Conservation (phyloP, 2,888 invertebrate species). For the Limnephilus auricula region DNA sequence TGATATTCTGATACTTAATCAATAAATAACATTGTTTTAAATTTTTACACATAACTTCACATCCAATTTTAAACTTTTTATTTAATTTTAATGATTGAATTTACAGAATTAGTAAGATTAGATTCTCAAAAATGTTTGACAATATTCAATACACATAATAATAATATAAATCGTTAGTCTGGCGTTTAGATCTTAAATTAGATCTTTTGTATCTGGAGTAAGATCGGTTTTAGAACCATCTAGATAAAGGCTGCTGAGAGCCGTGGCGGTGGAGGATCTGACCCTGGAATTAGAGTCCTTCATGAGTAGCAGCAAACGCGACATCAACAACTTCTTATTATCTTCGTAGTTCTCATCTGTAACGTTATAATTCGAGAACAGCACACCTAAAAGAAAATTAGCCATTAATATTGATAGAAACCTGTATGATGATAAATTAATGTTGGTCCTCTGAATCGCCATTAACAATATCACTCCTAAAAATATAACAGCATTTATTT, state of each 20-base stretch:
- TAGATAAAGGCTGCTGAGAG: slow-evolving; percentile 75
- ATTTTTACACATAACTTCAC: background rate
- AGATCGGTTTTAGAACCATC: background rate
- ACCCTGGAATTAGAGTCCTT: slow-evolving; percentile 78
- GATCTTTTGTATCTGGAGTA: background rate
- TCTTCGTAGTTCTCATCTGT: slow-evolving; percentile 62
- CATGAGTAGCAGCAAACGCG: slow-evolving; percentile 77
- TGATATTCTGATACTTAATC: background rate
- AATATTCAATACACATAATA: background rate
- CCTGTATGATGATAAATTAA: too few species aligned
- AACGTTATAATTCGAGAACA: slow-evolving; percentile 47
- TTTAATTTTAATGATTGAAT: background rate
- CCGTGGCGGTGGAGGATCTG: slow-evolving; percentile 78
- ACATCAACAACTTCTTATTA: slow-evolving; percentile 68
- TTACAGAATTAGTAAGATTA: background rate
- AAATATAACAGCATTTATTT: too few species aligned
- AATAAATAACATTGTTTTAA: background rate
- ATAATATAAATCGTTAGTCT: background rate
- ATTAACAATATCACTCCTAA: too few species aligned
- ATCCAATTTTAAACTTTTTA: background rate
- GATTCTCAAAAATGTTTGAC: background rate
- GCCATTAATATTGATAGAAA: background rate
- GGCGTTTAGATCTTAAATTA: background rate
- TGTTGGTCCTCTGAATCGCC: too few species aligned
- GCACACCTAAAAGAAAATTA: slow-evolving; percentile 70